Evolutionary conservation across 2,113 vertebrate genomes (phyloP), one percentile per base, ranked within the genome.

Genomic region (Siphamia tubifer): DNA sequence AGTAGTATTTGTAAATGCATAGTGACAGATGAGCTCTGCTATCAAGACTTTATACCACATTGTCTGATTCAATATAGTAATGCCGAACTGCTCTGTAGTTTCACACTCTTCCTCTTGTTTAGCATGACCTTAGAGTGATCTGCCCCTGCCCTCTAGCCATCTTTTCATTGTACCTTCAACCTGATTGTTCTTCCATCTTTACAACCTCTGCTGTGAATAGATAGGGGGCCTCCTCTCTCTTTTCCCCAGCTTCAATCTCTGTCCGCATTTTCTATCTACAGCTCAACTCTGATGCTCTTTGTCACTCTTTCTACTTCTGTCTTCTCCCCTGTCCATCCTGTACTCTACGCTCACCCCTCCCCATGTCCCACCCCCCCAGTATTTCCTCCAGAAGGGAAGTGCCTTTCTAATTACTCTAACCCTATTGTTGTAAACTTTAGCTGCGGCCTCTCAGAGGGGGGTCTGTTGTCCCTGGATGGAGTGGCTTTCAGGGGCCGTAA

Each of bases 351-450:
- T 2, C 23, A 3, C 30, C 28, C 7, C n/a, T 12, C 16, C 24
- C 1, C 9, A 21, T 73, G 23, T 4, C 12, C 34, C 2, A 44
- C 39, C 25, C 28, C 32, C 39, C 35, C 56, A 56, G 23, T 52
- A 34, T 67, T 73, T 70, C 82, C 81, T 78, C 74, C 74, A 85
- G 73, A 75, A 61, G 69, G 83, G 69, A 81, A 84, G 81, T 75
- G 81, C 54, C 64, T 68, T 64, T 65, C 80, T 87, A 89, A 89
- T 92, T 88, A 88, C 85, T 76, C 66, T 43, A 32, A 69, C 63
- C 71, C 78, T 70, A 83, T 90, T 90, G 87, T 89, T 87, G 84
- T 78, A 81, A 87, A 82, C 79, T 89, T 85, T 77, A 77, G 68
- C 84, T 27, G 42, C 31, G 39, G 68, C 44, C 49, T 48, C 75